Base-by-base conservation (phyloP, 2,797 vertebrate genomes). In the Buphagus erythrorhynchus region DNA sequence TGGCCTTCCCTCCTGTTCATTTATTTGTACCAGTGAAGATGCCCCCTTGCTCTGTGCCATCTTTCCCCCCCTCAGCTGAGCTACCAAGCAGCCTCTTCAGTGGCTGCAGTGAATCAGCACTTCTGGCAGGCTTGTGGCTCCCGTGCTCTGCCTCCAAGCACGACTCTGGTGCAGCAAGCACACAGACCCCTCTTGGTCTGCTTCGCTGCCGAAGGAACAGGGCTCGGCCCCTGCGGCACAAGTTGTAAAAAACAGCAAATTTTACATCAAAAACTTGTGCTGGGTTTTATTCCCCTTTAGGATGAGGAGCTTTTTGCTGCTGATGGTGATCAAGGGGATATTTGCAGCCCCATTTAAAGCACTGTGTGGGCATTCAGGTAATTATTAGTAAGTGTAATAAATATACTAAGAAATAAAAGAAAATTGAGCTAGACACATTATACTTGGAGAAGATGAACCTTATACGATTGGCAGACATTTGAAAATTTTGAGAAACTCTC, bases 31-130 rank as follows among this genome's bases (percentile, higher is more conserved):
- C 3, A 10, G 26, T 76, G 46, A 35, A 66, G 72, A 45, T 79
- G 29, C 52, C 49, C 48, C 57, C 63, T 55, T 42, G 28, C 21
- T 63, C 79, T 33, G 7, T 46, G 63, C 73, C 1, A 7, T 38
- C 46, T 78, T 29, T 16, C 25, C 10, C 31, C 18, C 10, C 29
- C 29, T 26, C 31, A 49, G 62, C 29, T 72, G 29, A 71, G 83
- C 84, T 86, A 16, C 86, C 42, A 54, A 93, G 78, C 86, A 82
- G 33, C 46, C 87, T 82, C 79, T 80, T 68, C 2, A 7, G 67
- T 45, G n/a, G 28, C 85, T 85, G 83, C 95, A 83, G 84, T 97
- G 96, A 96, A 96, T 96, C 95, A 97, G 93, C 95, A 96, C 46
- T 97, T 95, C 88, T 96, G 92, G 78, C 92, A 94, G 78, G 43